These are phyloP conservation scores for Speoplatyrhinus poulsoni DNA, from an alignment of 2,113 vertebrate genomes.

Conservation along the genomic window DNA sequence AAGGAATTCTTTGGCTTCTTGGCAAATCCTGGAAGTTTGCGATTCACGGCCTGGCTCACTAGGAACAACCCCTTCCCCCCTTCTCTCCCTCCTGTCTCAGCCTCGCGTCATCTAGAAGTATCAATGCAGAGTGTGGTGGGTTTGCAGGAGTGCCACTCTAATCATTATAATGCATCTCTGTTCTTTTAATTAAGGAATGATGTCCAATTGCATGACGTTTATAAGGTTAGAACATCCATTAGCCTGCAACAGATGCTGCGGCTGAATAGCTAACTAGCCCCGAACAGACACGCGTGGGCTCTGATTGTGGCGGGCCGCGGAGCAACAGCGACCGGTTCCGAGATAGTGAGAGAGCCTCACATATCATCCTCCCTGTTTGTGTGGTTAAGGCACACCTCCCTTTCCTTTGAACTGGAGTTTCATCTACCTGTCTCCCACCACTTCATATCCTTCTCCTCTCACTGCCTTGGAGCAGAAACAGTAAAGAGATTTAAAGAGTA, in stretches of 20 bases:
- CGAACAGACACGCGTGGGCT: conserved; percentile 60
- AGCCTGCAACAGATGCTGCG: conserved; percentile 82
- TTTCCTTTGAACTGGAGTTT: conserved; percentile 41
- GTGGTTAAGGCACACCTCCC: conserved; percentile 9
- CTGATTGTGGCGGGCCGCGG: conserved; percentile 64
- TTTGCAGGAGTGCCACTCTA: conserved; percentile 68
- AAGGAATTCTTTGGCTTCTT: neutral
- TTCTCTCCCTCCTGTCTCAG: conserved; percentile 16
- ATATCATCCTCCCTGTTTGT: conserved; percentile 7
- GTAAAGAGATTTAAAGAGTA: conserved; percentile 80
- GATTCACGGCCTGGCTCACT: conserved; percentile 47
- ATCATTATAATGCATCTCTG: conserved; percentile 83
- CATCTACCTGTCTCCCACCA: conserved; percentile 34
- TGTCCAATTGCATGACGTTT: conserved; percentile 84
- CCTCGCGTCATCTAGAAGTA: conserved; percentile 58
- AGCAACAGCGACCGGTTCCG: conserved; percentile 54
- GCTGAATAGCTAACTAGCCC: conserved; percentile 77
- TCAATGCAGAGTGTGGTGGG: conserved; percentile 57
- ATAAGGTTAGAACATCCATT: conserved; percentile 86
- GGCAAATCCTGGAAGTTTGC: conserved; percentile 45
- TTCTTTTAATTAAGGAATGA: conserved; percentile 86
- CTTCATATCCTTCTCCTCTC: conserved; percentile 34
- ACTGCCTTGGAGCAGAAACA: conserved; percentile 68
- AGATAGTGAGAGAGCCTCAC: conserved; percentile 49
- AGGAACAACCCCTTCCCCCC: conserved; percentile 46